phyloP scores from a whole-genome alignment of 2,888 invertebrate species.

The Zootermopsis nevadensis region DNA sequence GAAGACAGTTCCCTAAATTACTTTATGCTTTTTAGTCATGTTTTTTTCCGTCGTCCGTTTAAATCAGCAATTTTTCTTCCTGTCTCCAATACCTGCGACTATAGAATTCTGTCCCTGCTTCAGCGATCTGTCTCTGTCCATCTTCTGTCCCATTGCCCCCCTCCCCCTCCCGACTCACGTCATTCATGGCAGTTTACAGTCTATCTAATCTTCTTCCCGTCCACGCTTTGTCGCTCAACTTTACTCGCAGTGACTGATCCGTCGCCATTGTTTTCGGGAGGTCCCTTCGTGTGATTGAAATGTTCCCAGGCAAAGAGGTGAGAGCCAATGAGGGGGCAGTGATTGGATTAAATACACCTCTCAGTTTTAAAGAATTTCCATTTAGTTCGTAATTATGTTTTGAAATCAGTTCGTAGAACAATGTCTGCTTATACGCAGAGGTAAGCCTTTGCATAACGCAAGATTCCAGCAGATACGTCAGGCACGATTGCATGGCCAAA shows the following conservation, averaged over 20 bases:
- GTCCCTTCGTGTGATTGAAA: not conserved
- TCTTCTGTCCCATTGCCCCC: not conserved
- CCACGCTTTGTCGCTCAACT: not conserved
- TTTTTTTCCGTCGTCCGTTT: not conserved
- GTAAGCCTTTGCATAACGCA: too few species aligned
- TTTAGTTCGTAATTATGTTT: too few species aligned
- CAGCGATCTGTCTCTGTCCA: slow-evolving; percentile 5
- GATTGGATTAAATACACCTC: too few species aligned
- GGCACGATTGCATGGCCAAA: too few species aligned
- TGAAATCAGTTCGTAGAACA: too few species aligned
- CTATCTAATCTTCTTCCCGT: not conserved
- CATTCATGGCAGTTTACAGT: not conserved
- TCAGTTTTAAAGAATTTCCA: too few species aligned
- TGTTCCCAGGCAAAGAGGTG: not conserved
- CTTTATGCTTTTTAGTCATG: slow-evolving; percentile 1
- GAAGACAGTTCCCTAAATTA: not conserved
- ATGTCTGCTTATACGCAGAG: too few species aligned
- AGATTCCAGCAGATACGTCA: too few species aligned
- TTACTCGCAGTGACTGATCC: not conserved
- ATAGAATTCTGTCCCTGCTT: not conserved
- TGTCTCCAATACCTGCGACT: not conserved
- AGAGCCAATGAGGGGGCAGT: too few species aligned
- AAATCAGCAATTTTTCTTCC: not conserved
- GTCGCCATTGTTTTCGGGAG: not conserved
- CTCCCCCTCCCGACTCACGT: not conserved